Percentiles rank a stretch among this genome's conserved stretches.
These are phyloP conservation scores for Lindbergichthys nudifrons DNA, from an alignment of 2,797 vertebrate species.

Conservation along the genomic window DNA sequence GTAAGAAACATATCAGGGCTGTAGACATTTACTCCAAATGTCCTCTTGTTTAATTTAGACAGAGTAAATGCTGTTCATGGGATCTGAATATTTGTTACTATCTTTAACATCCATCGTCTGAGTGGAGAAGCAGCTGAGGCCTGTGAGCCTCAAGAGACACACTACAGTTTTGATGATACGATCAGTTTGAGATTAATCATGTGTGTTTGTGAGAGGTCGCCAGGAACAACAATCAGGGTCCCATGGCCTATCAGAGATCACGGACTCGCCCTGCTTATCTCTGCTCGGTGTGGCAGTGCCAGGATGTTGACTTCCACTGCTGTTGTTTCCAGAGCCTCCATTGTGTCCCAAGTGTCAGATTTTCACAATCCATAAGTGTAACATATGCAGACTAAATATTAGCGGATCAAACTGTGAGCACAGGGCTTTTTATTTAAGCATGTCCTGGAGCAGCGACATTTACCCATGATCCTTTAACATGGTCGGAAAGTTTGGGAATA, in stretches of 20 bases:
- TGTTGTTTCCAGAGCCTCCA: neutral
- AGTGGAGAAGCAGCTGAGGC: neutral
- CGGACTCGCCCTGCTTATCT: constrained; percentile 11
- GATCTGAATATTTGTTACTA: constrained; percentile 8
- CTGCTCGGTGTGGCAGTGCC: neutral
- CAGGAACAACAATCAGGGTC: constrained; percentile 37
- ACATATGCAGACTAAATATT: neutral
- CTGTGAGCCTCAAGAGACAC: constrained; percentile 10
- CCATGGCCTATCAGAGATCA: neutral
- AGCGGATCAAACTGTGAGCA: neutral
- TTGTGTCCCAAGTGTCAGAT: constrained; percentile 15
- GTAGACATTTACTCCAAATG: too few relatives aligned
- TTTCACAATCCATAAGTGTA: neutral
- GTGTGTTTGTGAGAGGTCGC: constrained; percentile 22
- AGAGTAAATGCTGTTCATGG: neutral
- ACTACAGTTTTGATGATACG: constrained; percentile 10
- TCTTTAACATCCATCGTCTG: constrained; percentile 3
- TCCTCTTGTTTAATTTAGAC: neutral
- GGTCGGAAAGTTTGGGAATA: too few relatives aligned
- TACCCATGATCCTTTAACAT: neutral
- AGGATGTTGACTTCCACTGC: constrained; percentile 11
- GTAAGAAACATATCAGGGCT: too few relatives aligned
- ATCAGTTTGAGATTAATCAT: constrained; percentile 18
- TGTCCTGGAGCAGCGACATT: neutral
- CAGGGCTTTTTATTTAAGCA: neutral